Base-by-base conservation (phyloP, 2,113 vertebrate species). In the Sturnira hondurensis region DNA sequence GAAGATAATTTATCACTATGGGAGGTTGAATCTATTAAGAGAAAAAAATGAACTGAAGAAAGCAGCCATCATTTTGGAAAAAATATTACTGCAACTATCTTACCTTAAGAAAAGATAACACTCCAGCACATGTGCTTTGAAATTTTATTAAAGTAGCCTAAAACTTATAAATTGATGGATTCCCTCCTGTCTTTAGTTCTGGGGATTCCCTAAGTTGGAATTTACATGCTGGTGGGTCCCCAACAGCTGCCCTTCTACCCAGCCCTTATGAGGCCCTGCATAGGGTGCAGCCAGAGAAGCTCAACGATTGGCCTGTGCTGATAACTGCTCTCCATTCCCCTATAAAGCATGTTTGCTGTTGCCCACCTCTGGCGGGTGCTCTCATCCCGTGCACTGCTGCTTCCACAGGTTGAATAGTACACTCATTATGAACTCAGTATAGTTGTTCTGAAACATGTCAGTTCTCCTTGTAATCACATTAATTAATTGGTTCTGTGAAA, bases 401-500 rank as follows among this genome's bases (percentile, higher is more conserved):
- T 63, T 1, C 13, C 74, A 36, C 14, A 67, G 76, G 36, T 50
- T 86, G 74, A 76, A 16, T 28, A 36, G 6, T 10, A 33, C 17
- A 47, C 17, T 54, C 33, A 73, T 36, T 41, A n/a, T 17, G 41
- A 78, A 78, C 41, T 33, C 31, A 61, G 0, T 36, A 6, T n/a
- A 47, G 50, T 92, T 89, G 43, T 93, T 67, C 20, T 2, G 13
- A 65, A 56, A n/a, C 7, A 28, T 58, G 61, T 45, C 28, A 36
- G 3, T 65, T 89, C 45, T 52, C 20, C 73, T 41, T 91, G 3
- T 43, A 71, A 52, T 28, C 65, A 43, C 6, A 24, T 87, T 77
- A 89, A 41, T 83, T 89, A 96, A 28, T 78, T 93, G 36, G 82
- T 96, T 89, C 38, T 77, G 0, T 80, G 38, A 82, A 96, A 95